Evolutionary conservation across 2,797 vertebrate species (phyloP), one percentile per base, ranked within the genome.

Genomic region (Benthosema pterotum): DNA sequence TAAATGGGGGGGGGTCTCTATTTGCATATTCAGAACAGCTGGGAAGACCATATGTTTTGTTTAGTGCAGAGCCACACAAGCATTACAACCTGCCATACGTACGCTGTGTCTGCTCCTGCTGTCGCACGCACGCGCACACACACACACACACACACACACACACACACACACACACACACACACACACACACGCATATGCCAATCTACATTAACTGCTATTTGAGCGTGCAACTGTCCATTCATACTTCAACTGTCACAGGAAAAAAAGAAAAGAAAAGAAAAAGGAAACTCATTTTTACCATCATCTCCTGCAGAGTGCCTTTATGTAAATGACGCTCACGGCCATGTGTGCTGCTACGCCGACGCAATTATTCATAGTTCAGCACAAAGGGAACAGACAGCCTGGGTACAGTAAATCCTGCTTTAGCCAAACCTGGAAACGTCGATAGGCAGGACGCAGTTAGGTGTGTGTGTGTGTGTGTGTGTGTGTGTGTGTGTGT

Each of bases 361-460:
- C 67, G 69, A 83, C 28, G 78, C 87, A 84, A 90, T 91, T 89
- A 88, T 83, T 79, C 87, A 89, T 77, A 87, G 92, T 90, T 91
- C 84, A 90, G 72, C 79, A 83, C 79, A 80, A 85, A 72, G 78
- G 74, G 59, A 63, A 42, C 50, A 66, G 60, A 46, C 72, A 69
- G 68, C 60, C 58, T 55, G 61, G 63, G 75, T 71, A 87, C 80
- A 77, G 78, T 72, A 78, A 78, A 83, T 75, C 81, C 79, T 67
- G 74, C 78, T 81, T 77, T 38, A 73, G 58, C 45, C 52, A 50
- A 63, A 67, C 46, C 28, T 16, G 19, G 42, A 50, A 69, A 38
- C 32, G 32, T 38, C 32, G 60, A 50, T 48, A 51, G 59, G 28
- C 32, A 67, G 49, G 58, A 59, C 22, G 47, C 7, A 49, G 52